Evolutionary conservation across 2,113 vertebrate genomes (phyloP).

Genomic region (Sinocyclocheilus maitianheensis): DNA sequence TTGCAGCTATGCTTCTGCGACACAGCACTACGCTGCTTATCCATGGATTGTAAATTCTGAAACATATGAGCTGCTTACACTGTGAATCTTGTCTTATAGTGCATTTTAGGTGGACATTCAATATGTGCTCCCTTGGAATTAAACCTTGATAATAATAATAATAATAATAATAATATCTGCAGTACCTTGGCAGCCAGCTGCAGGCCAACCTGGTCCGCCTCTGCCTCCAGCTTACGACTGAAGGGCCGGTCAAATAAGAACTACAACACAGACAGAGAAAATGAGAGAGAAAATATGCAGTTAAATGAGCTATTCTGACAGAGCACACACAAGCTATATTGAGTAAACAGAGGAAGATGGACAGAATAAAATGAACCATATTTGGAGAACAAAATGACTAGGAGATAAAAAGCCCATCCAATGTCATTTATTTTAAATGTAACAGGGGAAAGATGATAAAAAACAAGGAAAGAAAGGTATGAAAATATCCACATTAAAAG

Average conservation of each 20-base stretch:
- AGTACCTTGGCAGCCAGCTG: conserved; percentile 92
- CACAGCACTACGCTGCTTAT: too few species aligned
- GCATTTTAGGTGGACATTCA: too few species aligned
- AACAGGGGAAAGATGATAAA: neutral
- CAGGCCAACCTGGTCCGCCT: conserved; percentile 91
- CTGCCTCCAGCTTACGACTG: conserved; percentile 88
- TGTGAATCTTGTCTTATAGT: too few species aligned
- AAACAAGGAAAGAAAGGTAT: neutral
- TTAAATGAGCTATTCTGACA: conserved; percentile 20
- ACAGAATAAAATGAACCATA: conserved; percentile 14
- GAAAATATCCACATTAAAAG: neutral
- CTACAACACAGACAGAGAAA: conserved; percentile 70
- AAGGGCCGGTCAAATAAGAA: conserved; percentile 87
- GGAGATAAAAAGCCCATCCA: conserved; percentile 16
- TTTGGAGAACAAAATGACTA: conserved; percentile 33
- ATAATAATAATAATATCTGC: neutral
- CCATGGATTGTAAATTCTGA: too few species aligned
- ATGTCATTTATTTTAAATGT: conserved; percentile 24
- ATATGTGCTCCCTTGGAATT: neutral
- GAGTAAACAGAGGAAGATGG: neutral
- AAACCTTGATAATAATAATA: neutral
- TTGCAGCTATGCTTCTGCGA: too few species aligned
- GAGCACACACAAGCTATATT: conserved; percentile 20
- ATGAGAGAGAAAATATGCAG: neutral
- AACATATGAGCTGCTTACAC: too few species aligned